Evolutionary conservation across 2,797 vertebrate genomes (phyloP), one percentile per base, ranked within the genome.

Genomic region (Rhinophrynus dorsalis): DNA sequence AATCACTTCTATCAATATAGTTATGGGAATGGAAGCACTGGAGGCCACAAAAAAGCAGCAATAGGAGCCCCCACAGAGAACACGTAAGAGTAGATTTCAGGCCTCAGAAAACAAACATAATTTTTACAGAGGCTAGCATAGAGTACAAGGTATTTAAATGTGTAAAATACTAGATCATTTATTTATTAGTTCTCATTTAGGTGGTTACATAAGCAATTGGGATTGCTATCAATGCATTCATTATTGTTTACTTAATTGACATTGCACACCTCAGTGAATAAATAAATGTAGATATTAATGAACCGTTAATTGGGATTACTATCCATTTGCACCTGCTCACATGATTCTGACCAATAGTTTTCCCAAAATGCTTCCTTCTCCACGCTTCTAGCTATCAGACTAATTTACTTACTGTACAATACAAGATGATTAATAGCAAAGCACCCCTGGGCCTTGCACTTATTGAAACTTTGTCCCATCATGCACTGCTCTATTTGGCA

Each of bases 261-360:
- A 15, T 23, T 45, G n/a, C 23, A 35, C 17, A 26, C 54, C 30
- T 35, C 40, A 54, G 15, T 69, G 67, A 52, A n/a, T 42, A 61
- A 32, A 69, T 32, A 40, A 61, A 51, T 2, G 27, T 58, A 37
- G 35, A 35, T 12, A 6, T 27, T 70, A 62, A 70, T 62, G 32
- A 70, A 62, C 38, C 40, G 35, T 35, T 62, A 70, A 62, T 62
- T 70, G 58, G 58, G 37, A 17, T 20, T 17, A 33, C 59, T 51
- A 70, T 10, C 27, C 23, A 21, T 4, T 47, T 70, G 67, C 67
- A 62, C 67, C 67, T 70, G 67, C 58, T 70, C 38, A 55, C 67
- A 55, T 47, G 29, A 37, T 26, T 26, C 45, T 45, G 51, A 17
- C 38, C 47, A 65, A 35, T 15, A 18, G 48, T 24, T 55, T 44